phyloP scores from a whole-genome alignment of 2,888 invertebrate genomes.

The Trachelus stipa region DNA sequence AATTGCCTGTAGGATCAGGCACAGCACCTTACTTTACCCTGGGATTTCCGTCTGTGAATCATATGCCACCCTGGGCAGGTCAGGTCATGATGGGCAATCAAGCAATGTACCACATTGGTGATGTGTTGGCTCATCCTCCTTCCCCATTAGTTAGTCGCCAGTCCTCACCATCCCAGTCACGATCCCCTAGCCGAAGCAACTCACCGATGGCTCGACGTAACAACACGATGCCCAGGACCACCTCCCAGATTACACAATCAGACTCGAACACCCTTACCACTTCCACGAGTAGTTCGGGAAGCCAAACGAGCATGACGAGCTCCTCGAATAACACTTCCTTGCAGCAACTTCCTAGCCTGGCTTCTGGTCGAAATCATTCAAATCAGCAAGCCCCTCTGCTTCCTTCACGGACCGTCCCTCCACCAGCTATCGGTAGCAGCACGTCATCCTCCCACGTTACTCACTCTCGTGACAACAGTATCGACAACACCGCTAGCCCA shows the following conservation, averaged over 20 bases:
- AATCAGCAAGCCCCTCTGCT: slow-evolving; percentile 37
- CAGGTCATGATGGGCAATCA: slow-evolving; percentile 60
- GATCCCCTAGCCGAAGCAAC: slow-evolving; percentile 63
- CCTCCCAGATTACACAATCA: slow-evolving; percentile 52
- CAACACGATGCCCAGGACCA: slow-evolving; percentile 67
- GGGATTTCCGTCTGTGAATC: slow-evolving; percentile 59
- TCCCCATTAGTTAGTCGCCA: slow-evolving; percentile 80
- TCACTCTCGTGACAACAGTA: slow-evolving; percentile 51
- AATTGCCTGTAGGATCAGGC: slow-evolving; percentile 54
- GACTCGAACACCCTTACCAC: slow-evolving; percentile 52
- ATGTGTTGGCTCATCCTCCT: slow-evolving; percentile 67
- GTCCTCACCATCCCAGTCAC: slow-evolving; percentile 83
- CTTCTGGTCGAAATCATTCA: slow-evolving; percentile 42
- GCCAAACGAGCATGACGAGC: slow-evolving; percentile 58
- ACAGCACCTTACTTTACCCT: slow-evolving; percentile 56
- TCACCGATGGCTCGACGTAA: slow-evolving; percentile 59
- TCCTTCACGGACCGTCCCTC: slow-evolving; percentile 50
- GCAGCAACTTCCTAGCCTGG: slow-evolving; percentile 46
- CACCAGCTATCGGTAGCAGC: slow-evolving; percentile 43
- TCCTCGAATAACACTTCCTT: slow-evolving; percentile 53
- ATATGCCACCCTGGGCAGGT: slow-evolving; percentile 60
- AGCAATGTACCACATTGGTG: slow-evolving; percentile 59
- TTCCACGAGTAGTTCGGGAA: slow-evolving; percentile 53
- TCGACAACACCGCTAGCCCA: slow-evolving; percentile 42
- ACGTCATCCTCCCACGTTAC: slow-evolving; percentile 18